These are phyloP conservation scores for Thalpophila matura DNA, from an alignment of 2,888 invertebrate genomes.

Conservation along the genomic window DNA sequence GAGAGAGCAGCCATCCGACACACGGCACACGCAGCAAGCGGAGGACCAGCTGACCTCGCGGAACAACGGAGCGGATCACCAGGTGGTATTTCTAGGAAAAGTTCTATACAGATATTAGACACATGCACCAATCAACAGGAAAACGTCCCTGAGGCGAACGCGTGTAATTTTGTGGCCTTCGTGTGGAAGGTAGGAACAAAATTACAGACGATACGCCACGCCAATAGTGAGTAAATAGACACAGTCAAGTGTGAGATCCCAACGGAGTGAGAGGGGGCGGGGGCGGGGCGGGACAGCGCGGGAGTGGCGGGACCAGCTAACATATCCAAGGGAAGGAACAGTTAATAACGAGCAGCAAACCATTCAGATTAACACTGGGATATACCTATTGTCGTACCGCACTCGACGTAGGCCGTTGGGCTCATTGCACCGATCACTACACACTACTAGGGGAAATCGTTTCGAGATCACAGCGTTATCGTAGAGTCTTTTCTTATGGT, in stretches of 20 bases:
- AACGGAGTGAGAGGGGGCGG: conserved; percentile 68
- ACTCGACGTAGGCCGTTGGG: conserved; percentile 74
- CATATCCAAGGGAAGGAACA: conserved; percentile 80
- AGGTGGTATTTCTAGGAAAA: conserved; percentile 86
- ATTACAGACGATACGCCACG: conserved; percentile 70
- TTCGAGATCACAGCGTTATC: conserved; percentile 86
- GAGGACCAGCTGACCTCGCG: conserved; percentile 60
- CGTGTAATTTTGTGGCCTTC: conserved; percentile 68
- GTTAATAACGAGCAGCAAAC: conserved; percentile 90
- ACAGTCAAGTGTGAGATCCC: conserved; percentile 77
- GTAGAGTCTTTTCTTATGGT: conserved; percentile 83
- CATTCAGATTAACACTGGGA: conserved; percentile 85
- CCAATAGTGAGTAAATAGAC: conserved; percentile 69
- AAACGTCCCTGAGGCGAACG: conserved; percentile 67
- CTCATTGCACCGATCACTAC: conserved; percentile 71
- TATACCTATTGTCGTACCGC: conserved; percentile 84
- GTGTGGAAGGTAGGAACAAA: conserved; percentile 58
- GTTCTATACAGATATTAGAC: conserved; percentile 82
- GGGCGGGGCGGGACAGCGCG: conserved; percentile 57
- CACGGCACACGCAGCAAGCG: conserved; percentile 54
- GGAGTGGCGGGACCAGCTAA: conserved; percentile 75
- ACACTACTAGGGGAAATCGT: conserved; percentile 83
- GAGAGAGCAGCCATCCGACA: conserved; percentile 46
- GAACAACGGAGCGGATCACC: conserved; percentile 68
- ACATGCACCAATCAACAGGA: conserved; percentile 82